Base-by-base conservation (phyloP, 2,113 vertebrate genomes). In the Alexandromys fortis region DNA sequence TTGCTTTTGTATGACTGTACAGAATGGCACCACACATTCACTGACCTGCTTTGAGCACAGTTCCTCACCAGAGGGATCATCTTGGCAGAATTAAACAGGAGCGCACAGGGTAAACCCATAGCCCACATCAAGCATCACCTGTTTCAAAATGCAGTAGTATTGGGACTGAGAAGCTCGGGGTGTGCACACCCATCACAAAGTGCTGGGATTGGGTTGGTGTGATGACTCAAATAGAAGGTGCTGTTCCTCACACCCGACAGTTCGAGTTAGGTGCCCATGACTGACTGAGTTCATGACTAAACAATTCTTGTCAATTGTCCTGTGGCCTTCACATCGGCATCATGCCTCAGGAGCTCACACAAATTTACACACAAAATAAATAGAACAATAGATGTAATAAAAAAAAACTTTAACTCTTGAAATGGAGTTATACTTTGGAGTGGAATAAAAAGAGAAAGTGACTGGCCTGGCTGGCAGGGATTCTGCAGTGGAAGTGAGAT, bases 21-120 rank as follows among this genome's bases (percentile, higher is more conserved):
- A 90, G 45, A 95, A 92, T 96, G 93, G 45, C 67, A 81, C 26
- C 55, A 96, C 90, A 86, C 76, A 96, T 72, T 93, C 30, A 5
- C 28, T 76, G 87, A 96, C 14, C 30, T 88, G 45, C 11, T 49
- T 89, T 92, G 91, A 87, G 35, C 33, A 94, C 28, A 91, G 68
- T 88, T 88, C 68, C 45, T 72, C 88, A 76, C 35, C 33, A 67
- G 49, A 94, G 38, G 4, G 16, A 78, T 24, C 17, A 79, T n/a
- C 58, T 13, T 49, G 21, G 65, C 58, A 94, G 78, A 82, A 79
- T 45, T 42, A 70, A 24, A 19, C 9, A 68, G 4, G 35, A 24
- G 81, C 17, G 52, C 8, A 22, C 4, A 82, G 0, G 8, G 13
- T 5, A 45, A n/a, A 65, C 13, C 3, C 35, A 10, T n/a, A 0